A percentile compares a stretch with the other conserved stretches of the same genome.
Evolutionary conservation across 2,797 vertebrate genomes (phyloP).

Genomic region (Mormyrops attenuatus): DNA sequence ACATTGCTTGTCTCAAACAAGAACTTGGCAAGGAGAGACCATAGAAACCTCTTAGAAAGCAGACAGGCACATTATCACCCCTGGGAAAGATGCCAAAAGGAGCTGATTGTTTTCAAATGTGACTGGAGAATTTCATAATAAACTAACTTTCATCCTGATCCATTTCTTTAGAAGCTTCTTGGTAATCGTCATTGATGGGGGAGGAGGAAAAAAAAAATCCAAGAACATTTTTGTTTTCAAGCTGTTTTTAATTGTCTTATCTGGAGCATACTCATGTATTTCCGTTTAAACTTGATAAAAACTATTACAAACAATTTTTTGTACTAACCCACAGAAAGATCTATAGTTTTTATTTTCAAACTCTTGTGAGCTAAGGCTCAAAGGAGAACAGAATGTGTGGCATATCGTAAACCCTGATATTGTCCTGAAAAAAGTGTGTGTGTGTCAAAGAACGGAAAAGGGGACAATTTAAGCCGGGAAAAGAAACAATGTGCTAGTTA

Average conservation of each 20-base stretch:
- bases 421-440: background rate
- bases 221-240: conserved; percentile 2
- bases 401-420: background rate
- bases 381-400: background rate
- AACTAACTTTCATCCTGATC: background rate
- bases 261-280: conserved; percentile 3
- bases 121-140: conserved; percentile 1
- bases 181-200: background rate
- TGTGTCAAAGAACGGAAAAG: background rate
- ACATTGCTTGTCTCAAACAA: background rate
- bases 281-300: conserved; percentile 6
- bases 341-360: background rate
- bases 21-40: background rate
- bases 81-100: background rate
- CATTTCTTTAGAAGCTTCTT: background rate
- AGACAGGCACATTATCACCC: background rate
- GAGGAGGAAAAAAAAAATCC: background rate
- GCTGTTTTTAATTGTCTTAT: conserved; percentile 16
- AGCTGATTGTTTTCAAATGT: background rate
- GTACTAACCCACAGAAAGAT: conserved; percentile 14
- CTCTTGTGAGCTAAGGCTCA: background rate
- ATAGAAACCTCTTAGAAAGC: background rate
- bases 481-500: background rate
- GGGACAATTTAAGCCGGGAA: background rate
- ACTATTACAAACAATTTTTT: conserved; percentile 15